Evolutionary conservation across 2,888 invertebrate genomes (phyloP).

Genomic region (Drosophila rubida): DNA sequence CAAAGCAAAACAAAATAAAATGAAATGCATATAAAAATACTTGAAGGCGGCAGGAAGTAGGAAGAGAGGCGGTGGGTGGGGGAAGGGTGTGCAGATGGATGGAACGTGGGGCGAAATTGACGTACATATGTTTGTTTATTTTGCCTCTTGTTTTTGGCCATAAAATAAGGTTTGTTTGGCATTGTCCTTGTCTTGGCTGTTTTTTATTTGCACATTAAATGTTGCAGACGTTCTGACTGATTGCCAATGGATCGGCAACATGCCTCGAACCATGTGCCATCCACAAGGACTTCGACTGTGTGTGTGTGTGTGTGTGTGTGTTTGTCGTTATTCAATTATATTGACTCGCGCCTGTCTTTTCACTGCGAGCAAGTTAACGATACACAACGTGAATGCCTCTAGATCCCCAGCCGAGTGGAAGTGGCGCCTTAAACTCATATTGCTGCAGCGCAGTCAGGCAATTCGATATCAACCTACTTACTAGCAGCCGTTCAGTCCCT

Average conservation of each 20-base stretch:
- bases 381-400: slow-evolving; percentile 35
- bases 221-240: slow-evolving; percentile 71
- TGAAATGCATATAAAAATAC: slow-evolving; percentile 55
- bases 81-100: neutral
- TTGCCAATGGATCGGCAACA: slow-evolving; percentile 62
- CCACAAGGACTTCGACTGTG: slow-evolving; percentile 1
- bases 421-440: slow-evolving; percentile 23
- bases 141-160: slow-evolving; percentile 59
- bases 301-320: slow-evolving; percentile 30
- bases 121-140: slow-evolving; percentile 56
- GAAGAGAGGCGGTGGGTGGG: neutral
- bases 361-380: slow-evolving; percentile 65
- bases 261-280: slow-evolving; percentile 18
- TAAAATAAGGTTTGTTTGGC: slow-evolving; percentile 74
- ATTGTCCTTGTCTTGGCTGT: slow-evolving; percentile 66
- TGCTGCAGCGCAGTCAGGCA: slow-evolving; percentile 40
- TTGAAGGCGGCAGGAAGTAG: slow-evolving; percentile 24
- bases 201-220: slow-evolving; percentile 80
- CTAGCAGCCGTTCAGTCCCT: slow-evolving; percentile 29
- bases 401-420: slow-evolving; percentile 20
- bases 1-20: slow-evolving; percentile 41
- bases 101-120: slow-evolving; percentile 19
- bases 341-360: slow-evolving; percentile 74
- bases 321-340: slow-evolving; percentile 72
- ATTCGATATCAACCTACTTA: slow-evolving; percentile 42